Base-by-base conservation (phyloP, 2,113 vertebrate species). In the Henicopernis longicauda region DNA sequence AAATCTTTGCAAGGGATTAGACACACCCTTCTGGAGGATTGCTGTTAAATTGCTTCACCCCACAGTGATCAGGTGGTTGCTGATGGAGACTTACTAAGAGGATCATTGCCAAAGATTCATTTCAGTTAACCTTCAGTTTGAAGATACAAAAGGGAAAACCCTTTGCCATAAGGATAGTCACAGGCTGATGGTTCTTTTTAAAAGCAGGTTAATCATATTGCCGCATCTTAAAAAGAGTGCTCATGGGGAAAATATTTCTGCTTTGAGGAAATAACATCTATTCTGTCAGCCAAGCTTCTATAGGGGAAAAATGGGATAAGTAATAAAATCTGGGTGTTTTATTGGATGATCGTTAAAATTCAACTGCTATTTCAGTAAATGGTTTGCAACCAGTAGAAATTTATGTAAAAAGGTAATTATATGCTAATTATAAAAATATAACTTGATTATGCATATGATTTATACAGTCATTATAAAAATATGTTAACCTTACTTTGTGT, bases 401-500 rank as follows among this genome's bases (percentile, higher is more conserved):
- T 82, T 86, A 82, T 66, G 40, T 85, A 8, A 81, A 89, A 93
- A 89, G 10, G 31, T 82, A 83, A 70, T 93, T 84, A 71, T 54
- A 62, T 79, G 23, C 23, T 63, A 71, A 62, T 91, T 94, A 93
- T 66, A 76, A 86, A 95, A 74, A 86, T 50, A 55, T 66, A 84
- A 89, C 16, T 59, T 82, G 65, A 84, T 91, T 89, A 87, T 82
- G 27, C 10, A 5, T 74, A 38, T 79, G 83, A 94, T 91, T 96
- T 92, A 81, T 82, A 52, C 86, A 47, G n/a, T 55, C 69, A 73
- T 96, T 88, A 71, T 45, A 77, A 95, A 89, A 94, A 78, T 62
- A 83, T 81, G 50, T 38, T 85, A 82, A 16, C 55, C 50, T 90
- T 55, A 61, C 42, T 70, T 86, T 79, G 50, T 89, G 61, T 84